Conservation (phyloP, 2,113 vertebrate species). For the Progne subis region DNA sequence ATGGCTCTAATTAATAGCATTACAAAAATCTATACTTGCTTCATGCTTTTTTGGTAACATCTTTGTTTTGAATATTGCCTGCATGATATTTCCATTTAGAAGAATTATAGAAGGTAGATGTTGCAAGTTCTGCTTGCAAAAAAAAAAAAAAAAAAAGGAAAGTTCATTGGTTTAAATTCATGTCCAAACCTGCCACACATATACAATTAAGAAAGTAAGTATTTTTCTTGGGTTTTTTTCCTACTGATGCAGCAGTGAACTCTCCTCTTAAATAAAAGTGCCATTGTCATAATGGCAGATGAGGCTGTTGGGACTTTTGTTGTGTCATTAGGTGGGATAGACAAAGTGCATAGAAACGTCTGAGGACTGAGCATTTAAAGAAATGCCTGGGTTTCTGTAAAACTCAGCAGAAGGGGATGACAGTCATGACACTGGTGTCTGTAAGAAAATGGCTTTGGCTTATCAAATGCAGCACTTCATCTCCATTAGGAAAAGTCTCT, state of each 20-base stretch:
- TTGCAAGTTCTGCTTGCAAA: not conserved
- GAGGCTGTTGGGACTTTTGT: not conserved
- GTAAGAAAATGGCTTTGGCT: not conserved
- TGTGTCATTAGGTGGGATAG: not conserved
- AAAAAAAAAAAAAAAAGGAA: not conserved
- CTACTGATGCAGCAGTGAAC: not conserved
- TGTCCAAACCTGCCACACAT: not conserved
- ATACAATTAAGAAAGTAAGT: not conserved
- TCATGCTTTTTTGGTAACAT: not conserved
- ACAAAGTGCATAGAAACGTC: not conserved
- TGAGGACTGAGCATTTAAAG: not conserved
- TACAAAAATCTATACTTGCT: not conserved
- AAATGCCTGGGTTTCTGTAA: not conserved
- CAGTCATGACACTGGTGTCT: not conserved
- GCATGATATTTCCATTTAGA: not conserved
- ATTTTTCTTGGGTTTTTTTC: not conserved
- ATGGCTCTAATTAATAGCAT: conserved; percentile 1
- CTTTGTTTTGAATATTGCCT: not conserved
- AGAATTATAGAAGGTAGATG: not conserved
- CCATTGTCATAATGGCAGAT: not conserved
- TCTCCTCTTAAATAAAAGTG: not conserved
- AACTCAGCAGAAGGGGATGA: not conserved
- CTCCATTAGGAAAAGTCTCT: not conserved
- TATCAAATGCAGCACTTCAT: not conserved
- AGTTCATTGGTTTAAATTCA: not conserved